Percentiles rank a stretch among this genome's conserved stretches.
phyloP scores from a whole-genome alignment of 2,888 invertebrate genomes.

The Drosophila setosimentum region DNA sequence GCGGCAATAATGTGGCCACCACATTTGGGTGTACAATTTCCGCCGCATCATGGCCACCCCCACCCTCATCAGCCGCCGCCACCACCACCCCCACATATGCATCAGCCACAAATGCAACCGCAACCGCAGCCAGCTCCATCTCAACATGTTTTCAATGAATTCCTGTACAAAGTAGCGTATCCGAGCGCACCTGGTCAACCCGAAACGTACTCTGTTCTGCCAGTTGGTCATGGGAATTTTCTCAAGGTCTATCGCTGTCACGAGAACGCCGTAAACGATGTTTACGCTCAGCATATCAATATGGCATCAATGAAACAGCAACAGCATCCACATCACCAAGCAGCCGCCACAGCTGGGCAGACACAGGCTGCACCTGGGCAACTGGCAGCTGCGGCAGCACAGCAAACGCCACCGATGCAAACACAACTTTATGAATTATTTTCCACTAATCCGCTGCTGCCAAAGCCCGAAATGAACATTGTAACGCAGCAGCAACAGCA shows the following conservation, averaged over 20 bases:
- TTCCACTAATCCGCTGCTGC: conserved; percentile 81
- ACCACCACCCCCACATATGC: conserved; percentile 39
- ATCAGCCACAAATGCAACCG: conserved; percentile 43
- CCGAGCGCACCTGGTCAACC: conserved; percentile 68
- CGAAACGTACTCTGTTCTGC: conserved; percentile 84
- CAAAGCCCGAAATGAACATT: conserved; percentile 70
- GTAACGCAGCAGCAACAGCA: conserved; percentile 41
- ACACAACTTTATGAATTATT: conserved; percentile 84
- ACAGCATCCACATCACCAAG: conserved; percentile 47
- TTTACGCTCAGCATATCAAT: conserved; percentile 66
- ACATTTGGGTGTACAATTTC: conserved; percentile 62
- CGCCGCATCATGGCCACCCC: conserved; percentile 42
- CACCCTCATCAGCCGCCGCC: conserved; percentile 44
- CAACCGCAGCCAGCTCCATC: conserved; percentile 53
- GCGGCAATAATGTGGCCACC: conserved; percentile 63
- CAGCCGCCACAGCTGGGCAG: conserved; percentile 25
- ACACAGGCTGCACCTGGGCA: conserved; percentile 32
- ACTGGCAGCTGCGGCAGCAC: conserved; percentile 48
- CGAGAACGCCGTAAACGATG: conserved; percentile 72
- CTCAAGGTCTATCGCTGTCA: conserved; percentile 84
- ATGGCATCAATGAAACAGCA: conserved; percentile 65
- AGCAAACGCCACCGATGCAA: conserved; percentile 65
- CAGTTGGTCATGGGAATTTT: conserved; percentile 84
- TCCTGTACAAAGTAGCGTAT: conserved; percentile 74
- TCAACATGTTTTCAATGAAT: conserved; percentile 78